A percentile compares a stretch with the other conserved stretches of the same genome.
Conservation (phyloP, 2,113 vertebrate genomes). For the Chamaetylas fuelleborni region DNA sequence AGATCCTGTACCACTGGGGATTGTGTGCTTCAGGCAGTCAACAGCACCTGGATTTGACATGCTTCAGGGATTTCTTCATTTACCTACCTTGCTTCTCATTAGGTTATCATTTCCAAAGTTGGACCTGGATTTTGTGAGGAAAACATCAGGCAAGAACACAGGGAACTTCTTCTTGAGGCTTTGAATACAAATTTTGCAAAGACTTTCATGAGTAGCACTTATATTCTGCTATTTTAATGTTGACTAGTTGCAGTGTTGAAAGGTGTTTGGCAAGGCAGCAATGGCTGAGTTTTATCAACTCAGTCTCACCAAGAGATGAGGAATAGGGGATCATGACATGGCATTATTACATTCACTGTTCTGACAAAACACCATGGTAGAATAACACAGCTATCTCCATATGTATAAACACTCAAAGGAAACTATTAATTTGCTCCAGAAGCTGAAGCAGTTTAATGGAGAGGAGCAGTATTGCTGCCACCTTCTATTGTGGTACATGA, state of each 20-base stretch:
- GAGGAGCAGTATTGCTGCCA: not conserved
- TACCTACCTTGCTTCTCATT: not conserved
- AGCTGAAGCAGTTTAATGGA: not conserved
- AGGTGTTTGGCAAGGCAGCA: not conserved
- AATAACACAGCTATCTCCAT: not conserved
- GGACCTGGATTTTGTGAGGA: not conserved
- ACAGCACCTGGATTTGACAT: not conserved
- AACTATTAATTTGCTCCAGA: not conserved
- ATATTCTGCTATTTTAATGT: not conserved
- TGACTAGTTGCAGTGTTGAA: not conserved
- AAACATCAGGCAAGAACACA: not conserved
- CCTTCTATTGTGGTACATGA: not conserved
- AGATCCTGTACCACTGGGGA: not conserved
- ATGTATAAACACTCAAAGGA: not conserved
- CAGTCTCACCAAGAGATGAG: not conserved
- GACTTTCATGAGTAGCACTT: not conserved
- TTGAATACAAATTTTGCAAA: not conserved
- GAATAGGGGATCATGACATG: not conserved
- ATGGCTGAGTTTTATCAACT: not conserved
- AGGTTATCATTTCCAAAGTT: not conserved
- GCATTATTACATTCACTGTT: not conserved
- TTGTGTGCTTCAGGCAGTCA: not conserved
- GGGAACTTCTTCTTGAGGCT: not conserved
- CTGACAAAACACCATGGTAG: not conserved
- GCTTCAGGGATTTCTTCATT: not conserved